Conservation (phyloP, 2,797 vertebrate species). For the Decapterus maruadsi region DNA sequence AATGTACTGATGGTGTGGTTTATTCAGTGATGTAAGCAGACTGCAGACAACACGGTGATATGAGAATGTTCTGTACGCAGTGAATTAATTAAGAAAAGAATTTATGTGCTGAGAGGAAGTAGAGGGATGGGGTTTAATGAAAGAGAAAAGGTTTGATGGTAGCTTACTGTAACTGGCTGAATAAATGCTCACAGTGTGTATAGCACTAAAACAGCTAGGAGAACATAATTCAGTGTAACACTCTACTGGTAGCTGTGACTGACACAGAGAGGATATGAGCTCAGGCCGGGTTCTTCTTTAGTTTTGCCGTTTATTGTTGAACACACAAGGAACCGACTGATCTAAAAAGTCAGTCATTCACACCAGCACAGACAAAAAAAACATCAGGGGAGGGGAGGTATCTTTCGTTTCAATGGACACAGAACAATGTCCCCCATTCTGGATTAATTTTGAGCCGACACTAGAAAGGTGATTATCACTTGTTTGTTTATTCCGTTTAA, state of each 20-base stretch:
- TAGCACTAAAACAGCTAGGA: constrained; percentile 53
- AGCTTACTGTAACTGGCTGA: constrained; percentile 65
- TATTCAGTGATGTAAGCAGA: constrained; percentile 77
- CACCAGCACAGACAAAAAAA: constrained; percentile 77
- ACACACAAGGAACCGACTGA: constrained; percentile 67
- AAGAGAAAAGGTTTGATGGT: constrained; percentile 77
- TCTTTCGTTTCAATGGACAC: constrained; percentile 74
- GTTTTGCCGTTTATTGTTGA: constrained; percentile 64
- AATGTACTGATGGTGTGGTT: constrained; percentile 75
- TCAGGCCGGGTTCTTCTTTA: constrained; percentile 50
- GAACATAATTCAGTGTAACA: constrained; percentile 48
- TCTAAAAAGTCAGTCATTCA: constrained; percentile 77
- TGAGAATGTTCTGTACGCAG: constrained; percentile 71
- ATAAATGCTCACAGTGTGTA: constrained; percentile 57
- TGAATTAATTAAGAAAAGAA: constrained; percentile 82
- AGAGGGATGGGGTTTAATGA: constrained; percentile 73
- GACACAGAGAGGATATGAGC: constrained; percentile 65
- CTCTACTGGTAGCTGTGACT: constrained; percentile 49
- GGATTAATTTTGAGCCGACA: constrained; percentile 81
- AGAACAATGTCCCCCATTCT: constrained; percentile 77
- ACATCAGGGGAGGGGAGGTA: constrained; percentile 63
- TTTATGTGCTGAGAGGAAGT: constrained; percentile 80
- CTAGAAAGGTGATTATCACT: constrained; percentile 88
- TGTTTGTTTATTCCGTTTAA: constrained; percentile 88
- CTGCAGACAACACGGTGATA: constrained; percentile 37